phyloP scores from a whole-genome alignment of 2,113 vertebrate species.

The Turnix velox region DNA sequence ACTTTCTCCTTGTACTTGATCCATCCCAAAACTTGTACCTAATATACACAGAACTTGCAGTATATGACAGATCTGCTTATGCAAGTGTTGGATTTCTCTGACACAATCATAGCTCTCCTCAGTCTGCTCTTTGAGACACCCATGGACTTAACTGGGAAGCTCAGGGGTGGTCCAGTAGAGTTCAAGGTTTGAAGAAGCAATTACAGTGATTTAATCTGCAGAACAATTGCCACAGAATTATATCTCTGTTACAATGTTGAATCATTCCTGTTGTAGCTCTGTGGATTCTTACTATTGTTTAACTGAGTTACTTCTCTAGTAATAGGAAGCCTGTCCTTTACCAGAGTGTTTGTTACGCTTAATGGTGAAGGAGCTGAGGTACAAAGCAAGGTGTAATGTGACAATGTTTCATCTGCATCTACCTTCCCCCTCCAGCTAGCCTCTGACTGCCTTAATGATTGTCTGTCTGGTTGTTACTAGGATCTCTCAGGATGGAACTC shows the following conservation, averaged over 20 bases:
- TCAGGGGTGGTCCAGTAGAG: background rate
- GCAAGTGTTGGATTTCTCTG: background rate
- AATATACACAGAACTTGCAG: background rate
- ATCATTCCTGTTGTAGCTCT: background rate
- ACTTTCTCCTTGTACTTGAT: background rate
- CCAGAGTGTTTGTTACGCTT: background rate
- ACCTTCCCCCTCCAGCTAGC: background rate
- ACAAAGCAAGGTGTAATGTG: background rate
- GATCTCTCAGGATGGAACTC: constrained; percentile 84
- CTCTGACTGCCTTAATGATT: background rate
- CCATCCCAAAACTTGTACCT: background rate
- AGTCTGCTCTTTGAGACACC: background rate
- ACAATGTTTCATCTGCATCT: background rate
- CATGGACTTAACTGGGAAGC: background rate
- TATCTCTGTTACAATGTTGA: background rate
- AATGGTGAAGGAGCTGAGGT: background rate
- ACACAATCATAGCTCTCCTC: background rate
- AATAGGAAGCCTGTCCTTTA: background rate
- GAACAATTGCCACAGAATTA: background rate
- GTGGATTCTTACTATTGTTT: background rate
- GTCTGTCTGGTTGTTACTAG: constrained; percentile 65
- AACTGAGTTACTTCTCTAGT: background rate
- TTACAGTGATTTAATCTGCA: background rate
- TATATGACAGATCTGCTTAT: background rate
- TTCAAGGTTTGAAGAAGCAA: background rate